phyloP scores from a whole-genome alignment of 2,888 invertebrate genomes.

The Syrista parreyssii region DNA sequence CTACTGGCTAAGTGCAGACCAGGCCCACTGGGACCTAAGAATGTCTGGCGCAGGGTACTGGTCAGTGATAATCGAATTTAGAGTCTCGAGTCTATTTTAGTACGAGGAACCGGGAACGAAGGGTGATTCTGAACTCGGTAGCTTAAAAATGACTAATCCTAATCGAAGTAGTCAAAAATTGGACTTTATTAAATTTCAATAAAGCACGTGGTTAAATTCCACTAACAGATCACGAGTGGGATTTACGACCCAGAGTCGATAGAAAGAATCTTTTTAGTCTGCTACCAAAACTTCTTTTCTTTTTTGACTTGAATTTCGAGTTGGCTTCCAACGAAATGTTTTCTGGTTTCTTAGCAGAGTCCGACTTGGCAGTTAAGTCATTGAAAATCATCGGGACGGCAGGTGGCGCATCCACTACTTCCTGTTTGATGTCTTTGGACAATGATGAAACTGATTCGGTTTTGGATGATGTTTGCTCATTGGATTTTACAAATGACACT shows the following conservation, averaged over 20 bases:
- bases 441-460: neutral
- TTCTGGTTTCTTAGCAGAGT: neutral
- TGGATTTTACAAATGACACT: neutral
- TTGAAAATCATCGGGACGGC: neutral
- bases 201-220: neutral
- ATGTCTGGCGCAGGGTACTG: neutral
- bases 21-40: neutral
- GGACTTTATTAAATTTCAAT: neutral
- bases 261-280: conserved; percentile 41
- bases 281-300: conserved; percentile 30
- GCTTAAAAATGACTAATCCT: neutral
- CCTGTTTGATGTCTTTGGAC: neutral
- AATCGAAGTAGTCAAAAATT: neutral
- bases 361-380: neutral
- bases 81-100: neutral
- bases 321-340: neutral
- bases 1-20: neutral
- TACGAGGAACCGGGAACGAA: neutral
- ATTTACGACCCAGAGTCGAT: conserved; percentile 33
- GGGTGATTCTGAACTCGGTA: neutral
- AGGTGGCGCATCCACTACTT: neutral
- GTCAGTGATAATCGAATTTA: neutral
- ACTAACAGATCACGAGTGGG: neutral
- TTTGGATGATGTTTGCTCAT: neutral
- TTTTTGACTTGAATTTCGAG: conserved; percentile 15